Conservation (phyloP, 2,888 invertebrate species). For the Cephus rjabovi region DNA sequence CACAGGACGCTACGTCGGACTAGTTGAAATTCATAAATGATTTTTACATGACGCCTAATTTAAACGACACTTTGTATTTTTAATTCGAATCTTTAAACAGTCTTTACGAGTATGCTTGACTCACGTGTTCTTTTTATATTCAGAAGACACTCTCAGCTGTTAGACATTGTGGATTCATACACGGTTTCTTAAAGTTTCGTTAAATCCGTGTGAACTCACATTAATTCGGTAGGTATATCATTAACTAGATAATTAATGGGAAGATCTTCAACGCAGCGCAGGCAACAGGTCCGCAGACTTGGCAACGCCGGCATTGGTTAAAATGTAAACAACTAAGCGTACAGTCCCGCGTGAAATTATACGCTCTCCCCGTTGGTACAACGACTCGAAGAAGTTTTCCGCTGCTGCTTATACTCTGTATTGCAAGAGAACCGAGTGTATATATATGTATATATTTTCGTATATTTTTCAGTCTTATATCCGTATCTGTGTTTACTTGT, state of each 20-base stretch:
- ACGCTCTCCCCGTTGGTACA: not conserved
- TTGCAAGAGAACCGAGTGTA: not conserved
- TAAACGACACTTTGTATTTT: not conserved
- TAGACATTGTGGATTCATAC: not conserved
- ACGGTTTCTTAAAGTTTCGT: not conserved
- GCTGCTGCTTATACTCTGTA: not conserved
- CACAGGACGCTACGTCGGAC: not conserved
- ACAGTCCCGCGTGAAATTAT: conserved; percentile 38
- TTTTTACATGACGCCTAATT: not conserved
- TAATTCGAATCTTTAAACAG: not conserved
- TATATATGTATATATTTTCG: no score
- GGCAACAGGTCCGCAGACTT: conserved; percentile 61
- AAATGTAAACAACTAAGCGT: conserved; percentile 64
- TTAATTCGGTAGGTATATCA: conserved; percentile 41
- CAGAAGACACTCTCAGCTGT: not conserved
- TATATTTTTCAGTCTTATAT: not conserved
- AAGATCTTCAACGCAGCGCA: conserved; percentile 36
- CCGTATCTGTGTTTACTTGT: not conserved
- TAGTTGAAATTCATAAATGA: not conserved
- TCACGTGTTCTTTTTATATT: not conserved
- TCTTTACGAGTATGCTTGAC: not conserved
- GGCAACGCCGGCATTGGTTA: conserved; percentile 60
- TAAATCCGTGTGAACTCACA: not conserved
- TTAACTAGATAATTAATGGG: conserved; percentile 55
- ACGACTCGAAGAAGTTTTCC: not conserved